These are phyloP conservation scores for Leptinotarsa peninsularis DNA, from an alignment of 2,888 invertebrate genomes.

Conservation along the genomic window DNA sequence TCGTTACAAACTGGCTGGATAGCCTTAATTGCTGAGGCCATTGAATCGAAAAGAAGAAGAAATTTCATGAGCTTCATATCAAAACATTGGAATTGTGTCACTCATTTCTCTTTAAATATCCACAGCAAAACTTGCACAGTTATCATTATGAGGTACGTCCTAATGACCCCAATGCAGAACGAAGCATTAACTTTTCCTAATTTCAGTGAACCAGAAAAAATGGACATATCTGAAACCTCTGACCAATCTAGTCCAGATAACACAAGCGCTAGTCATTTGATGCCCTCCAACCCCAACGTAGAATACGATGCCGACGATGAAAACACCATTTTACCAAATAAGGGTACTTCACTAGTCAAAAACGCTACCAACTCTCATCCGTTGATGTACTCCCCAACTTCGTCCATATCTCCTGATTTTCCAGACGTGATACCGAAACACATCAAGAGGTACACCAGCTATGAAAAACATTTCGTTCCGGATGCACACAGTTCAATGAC, in stretches of 20 bases:
- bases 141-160: background rate
- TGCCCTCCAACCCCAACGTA: constrained; percentile 46
- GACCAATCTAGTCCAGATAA: constrained; percentile 47
- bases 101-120: background rate
- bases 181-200: background rate
- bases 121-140: background rate
- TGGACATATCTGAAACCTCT: constrained; percentile 58
- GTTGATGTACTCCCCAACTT: constrained; percentile 62
- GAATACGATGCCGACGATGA: constrained; percentile 43
- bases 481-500: constrained; percentile 58
- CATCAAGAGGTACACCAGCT: constrained; percentile 52
- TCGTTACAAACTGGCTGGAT: too few relatives aligned
- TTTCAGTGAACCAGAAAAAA: constrained; percentile 43
- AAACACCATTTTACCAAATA: constrained; percentile 9
- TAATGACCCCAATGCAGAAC: background rate
- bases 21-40: too few relatives aligned
- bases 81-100: background rate
- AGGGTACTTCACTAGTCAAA: constrained; percentile 26
- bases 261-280: constrained; percentile 46
- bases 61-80: background rate
- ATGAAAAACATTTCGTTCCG: constrained; percentile 58
- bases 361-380: constrained; percentile 66
- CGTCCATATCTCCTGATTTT: constrained; percentile 61
- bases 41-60: too few relatives aligned
- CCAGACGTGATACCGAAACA: constrained; percentile 64